Evolutionary conservation across 2,113 vertebrate species (phyloP).

Genomic region (Cepphus grylle): DNA sequence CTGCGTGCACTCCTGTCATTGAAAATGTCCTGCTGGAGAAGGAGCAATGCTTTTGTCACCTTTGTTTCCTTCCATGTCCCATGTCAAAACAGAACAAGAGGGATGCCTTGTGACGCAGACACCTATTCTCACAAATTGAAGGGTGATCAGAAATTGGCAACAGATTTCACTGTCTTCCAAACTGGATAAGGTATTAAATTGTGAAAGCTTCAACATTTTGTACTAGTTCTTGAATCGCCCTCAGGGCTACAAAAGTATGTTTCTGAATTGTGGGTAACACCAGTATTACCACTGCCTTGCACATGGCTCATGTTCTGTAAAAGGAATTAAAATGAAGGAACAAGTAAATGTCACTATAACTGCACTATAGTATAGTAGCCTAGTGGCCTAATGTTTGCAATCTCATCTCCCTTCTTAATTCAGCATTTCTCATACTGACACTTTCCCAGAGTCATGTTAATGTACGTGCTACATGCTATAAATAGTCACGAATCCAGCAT

Average conservation of each 20-base stretch:
- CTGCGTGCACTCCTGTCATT: accelerated
- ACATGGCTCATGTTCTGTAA: not conserved
- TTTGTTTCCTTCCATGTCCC: not conserved
- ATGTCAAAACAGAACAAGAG: not conserved
- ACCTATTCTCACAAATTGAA: not conserved
- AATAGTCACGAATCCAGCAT: not conserved
- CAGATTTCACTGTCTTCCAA: not conserved
- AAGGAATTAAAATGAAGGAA: not conserved
- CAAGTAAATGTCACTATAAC: not conserved
- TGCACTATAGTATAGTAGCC: not conserved
- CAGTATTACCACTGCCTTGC: not conserved
- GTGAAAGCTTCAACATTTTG: not conserved
- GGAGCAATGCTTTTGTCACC: not conserved
- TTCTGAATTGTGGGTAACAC: not conserved
- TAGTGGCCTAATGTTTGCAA: not conserved
- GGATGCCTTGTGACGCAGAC: not conserved
- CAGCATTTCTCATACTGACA: not conserved
- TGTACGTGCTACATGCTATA: not conserved
- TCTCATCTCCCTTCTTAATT: not conserved
- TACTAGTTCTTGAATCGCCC: not conserved
- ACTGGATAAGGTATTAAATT: not conserved
- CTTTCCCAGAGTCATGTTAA: not conserved
- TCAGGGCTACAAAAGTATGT: not conserved
- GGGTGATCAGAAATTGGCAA: not conserved
- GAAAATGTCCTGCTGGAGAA: not conserved